Evolutionary conservation across 2,797 vertebrate species (phyloP), one percentile per base, ranked within the genome.

Genomic region (Podarcis siculus): DNA sequence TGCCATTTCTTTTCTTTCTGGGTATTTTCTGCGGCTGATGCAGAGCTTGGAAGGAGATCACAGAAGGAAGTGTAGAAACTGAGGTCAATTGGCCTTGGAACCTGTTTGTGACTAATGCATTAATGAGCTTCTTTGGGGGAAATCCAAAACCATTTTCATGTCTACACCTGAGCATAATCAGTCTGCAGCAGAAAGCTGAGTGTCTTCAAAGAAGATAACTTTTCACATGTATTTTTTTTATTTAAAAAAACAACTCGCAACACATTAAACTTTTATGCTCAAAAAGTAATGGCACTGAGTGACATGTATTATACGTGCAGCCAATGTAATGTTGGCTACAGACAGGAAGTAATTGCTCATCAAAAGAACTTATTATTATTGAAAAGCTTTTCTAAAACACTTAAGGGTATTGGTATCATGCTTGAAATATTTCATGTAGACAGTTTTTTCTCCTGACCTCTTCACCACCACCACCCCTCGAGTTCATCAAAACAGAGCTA

Each of bases 41-140:
- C 86, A 93, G 91, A 90, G 90, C 83, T 93, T 95, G 95, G 95
- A 95, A 94, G 91, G 82, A 90, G 95, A 95, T 95, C 94, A 96
- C 89, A 96, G 90, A 92, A 86, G 61, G 81, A 90, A 93, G 83
- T 39, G 71, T 91, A 94, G 87, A 89, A 91, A 93, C 75, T 93
- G 92, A 96, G 95, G 94, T 94, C 93, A 94, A 91, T 37, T 91
- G 94, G 92, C 94, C 95, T 93, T 91, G 89, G 91, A 93, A 91
- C 81, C 73, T 84, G 89, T 88, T 95, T 92, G 91, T 96, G 95
- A 95, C 92, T 96, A 94, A 96, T 87, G 35, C 88, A 25, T 83
- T 93, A 93, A 93, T 90, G 88, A 95, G 89, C 86, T 91, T 90
- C 92, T 91, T 86, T 95, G 94, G 90, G 92, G 85, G 89, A 92